Conservation (phyloP, 1,140 invertebrate species). For the Zaprionus camerounensis region DNA sequence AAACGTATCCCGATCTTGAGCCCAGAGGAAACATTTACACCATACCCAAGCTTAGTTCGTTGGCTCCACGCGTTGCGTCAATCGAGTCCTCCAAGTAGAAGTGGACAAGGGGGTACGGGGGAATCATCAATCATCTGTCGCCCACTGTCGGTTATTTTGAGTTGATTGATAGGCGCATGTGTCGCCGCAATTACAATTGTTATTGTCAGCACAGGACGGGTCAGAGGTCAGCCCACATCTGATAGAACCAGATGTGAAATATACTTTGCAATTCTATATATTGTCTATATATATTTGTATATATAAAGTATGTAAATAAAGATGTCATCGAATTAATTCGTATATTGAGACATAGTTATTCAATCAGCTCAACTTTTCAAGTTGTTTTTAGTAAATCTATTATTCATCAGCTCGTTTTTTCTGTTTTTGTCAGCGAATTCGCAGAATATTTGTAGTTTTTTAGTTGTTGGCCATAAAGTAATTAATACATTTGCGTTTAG, state of each 20-base stretch:
- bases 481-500: slow-evolving; percentile 1
- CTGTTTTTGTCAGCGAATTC: not conserved
- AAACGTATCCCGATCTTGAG: not conserved
- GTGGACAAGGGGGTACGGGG: slow-evolving; percentile 12
- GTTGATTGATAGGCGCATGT: slow-evolving; percentile 51
- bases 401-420: not conserved
- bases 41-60: slow-evolving; percentile 43
- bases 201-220: not conserved
- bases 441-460: not conserved
- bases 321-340: not conserved
- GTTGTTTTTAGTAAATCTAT: not conserved
- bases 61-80: slow-evolving; percentile 44
- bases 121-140: slow-evolving; percentile 51
- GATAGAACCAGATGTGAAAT: slow-evolving; percentile 12
- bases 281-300: not conserved
- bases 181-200: slow-evolving; percentile 3
- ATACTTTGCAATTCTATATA: not conserved
- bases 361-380: no score
- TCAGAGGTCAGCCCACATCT: slow-evolving; percentile 12
- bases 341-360: not conserved
- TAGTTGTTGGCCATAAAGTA: not conserved
- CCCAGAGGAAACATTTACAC: slow-evolving; percentile 28
- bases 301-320: not conserved
- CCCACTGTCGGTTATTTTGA: slow-evolving; percentile 42
- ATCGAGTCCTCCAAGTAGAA: slow-evolving; percentile 47